phyloP scores from a whole-genome alignment of 2,113 vertebrate species.

The Ceuthmochares aereus region DNA sequence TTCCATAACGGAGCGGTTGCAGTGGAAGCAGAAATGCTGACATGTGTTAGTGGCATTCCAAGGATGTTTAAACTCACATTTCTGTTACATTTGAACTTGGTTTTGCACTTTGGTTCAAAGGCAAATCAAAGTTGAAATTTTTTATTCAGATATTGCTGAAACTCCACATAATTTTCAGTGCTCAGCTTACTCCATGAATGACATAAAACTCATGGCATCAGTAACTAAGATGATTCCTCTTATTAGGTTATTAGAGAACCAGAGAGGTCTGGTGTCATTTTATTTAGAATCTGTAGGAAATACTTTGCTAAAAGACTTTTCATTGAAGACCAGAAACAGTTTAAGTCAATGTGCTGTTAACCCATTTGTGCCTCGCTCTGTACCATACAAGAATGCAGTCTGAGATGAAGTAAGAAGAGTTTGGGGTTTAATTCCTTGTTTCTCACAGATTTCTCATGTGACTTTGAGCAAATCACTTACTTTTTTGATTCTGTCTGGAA shows the following conservation, averaged over 20 bases:
- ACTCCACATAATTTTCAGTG: background rate
- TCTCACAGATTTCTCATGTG: constrained; percentile 4
- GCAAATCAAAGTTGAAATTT: constrained; percentile 11
- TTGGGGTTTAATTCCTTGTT: constrained; percentile 32
- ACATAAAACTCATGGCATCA: background rate
- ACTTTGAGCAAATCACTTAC: constrained; percentile 18
- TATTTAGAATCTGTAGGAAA: background rate
- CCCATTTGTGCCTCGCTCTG: background rate
- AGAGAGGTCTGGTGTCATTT: background rate
- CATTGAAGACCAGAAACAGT: background rate
- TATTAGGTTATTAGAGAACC: background rate
- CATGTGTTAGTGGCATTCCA: background rate
- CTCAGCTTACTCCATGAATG: background rate
- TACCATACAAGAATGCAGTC: background rate
- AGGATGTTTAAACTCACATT: constrained; percentile 21
- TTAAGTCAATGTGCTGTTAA: background rate
- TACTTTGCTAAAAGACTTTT: background rate
- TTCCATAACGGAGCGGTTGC: background rate
- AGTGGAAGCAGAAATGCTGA: background rate
- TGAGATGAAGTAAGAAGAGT: constrained; percentile 4
- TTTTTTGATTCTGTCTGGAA: background rate
- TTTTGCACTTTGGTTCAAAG: constrained; percentile 29
- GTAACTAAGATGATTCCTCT: background rate
- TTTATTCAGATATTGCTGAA: background rate
- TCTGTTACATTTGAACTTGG: constrained; percentile 19